phyloP scores from a whole-genome alignment of 2,113 vertebrate species.

The Rana temporaria region DNA sequence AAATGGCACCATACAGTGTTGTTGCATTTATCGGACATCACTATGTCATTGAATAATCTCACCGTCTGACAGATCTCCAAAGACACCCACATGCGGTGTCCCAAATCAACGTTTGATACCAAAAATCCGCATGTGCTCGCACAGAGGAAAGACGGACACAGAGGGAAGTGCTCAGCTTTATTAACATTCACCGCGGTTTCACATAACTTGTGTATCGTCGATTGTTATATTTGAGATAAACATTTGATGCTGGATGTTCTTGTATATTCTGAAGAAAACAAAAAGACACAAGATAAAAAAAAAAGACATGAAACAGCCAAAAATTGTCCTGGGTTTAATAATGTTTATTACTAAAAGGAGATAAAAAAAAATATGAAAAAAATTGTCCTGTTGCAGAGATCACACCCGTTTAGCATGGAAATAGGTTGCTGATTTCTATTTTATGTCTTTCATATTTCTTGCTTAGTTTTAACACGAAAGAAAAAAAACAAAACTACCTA shows the following conservation, averaged over 20 bases:
- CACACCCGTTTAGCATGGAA: constrained; percentile 84
- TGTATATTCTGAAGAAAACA: constrained; percentile 85
- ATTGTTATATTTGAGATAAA: constrained; percentile 82
- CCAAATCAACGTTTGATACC: constrained; percentile 29
- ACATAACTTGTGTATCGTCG: constrained; percentile 85
- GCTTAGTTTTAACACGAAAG: constrained; percentile 73
- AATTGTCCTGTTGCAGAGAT: constrained; percentile 67
- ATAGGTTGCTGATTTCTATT: constrained; percentile 72
- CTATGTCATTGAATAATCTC: constrained; percentile 23
- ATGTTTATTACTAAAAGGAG: constrained; percentile 81
- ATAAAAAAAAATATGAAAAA: constrained; percentile 73
- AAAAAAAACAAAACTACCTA: constrained; percentile 71
- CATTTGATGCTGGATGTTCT: constrained; percentile 86
- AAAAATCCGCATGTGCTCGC: constrained; percentile 28
- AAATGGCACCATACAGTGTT: neutral
- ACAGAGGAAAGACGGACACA: constrained; percentile 52
- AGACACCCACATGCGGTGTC: constrained; percentile 9
- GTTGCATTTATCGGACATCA: constrained; percentile 3
- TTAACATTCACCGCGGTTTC: constrained; percentile 82
- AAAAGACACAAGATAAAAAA: constrained; percentile 63
- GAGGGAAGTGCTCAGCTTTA: constrained; percentile 85
- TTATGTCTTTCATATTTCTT: constrained; percentile 74
- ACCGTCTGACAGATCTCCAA: constrained; percentile 41
- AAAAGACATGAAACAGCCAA: constrained; percentile 77
- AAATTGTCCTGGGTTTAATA: constrained; percentile 86